These are phyloP conservation scores for Acestrorhynchus altus DNA, from an alignment of 2,797 vertebrate genomes.

Conservation along the genomic window DNA sequence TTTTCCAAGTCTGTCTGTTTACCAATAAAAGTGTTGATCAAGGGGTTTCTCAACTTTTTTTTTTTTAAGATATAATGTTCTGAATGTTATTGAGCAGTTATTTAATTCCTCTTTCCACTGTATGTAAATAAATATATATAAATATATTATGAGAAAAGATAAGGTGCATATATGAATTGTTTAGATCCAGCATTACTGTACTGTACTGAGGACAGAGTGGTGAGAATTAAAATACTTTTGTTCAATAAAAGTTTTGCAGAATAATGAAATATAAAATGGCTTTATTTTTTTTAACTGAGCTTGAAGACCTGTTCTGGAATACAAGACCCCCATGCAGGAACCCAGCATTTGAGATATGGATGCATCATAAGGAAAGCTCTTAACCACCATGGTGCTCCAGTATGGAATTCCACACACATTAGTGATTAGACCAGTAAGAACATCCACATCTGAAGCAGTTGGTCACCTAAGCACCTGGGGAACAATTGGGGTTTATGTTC, in stretches of 20 bases:
- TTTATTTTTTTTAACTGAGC: background rate
- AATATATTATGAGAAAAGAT: conserved; percentile 67
- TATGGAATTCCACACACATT: too few species aligned
- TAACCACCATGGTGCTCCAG: too few species aligned
- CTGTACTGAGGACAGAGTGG: conserved; percentile 79
- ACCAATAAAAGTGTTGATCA: conserved; percentile 75
- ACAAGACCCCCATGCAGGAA: background rate
- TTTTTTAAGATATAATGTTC: conserved; percentile 60
- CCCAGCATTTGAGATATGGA: background rate
- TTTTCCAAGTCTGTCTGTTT: conserved; percentile 71
- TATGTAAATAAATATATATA: conserved; percentile 76
- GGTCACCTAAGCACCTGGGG: too few species aligned
- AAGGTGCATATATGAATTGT: conserved; percentile 79
- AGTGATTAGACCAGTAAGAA: too few species aligned
- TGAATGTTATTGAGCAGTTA: conserved; percentile 85
- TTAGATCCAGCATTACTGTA: conserved; percentile 78
- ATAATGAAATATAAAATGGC: conserved; percentile 55
- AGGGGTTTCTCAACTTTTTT: conserved; percentile 71
- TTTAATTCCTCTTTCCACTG: conserved; percentile 83
- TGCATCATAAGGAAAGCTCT: too few species aligned
- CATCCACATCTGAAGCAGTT: too few species aligned
- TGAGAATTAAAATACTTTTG: conserved; percentile 83
- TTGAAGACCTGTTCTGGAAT: too few species aligned
- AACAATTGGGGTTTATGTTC: too few species aligned
- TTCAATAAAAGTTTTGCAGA: conserved; percentile 82